Base-by-base conservation (phyloP, 2,888 invertebrate genomes). In the Drosophila meridionalis region DNA sequence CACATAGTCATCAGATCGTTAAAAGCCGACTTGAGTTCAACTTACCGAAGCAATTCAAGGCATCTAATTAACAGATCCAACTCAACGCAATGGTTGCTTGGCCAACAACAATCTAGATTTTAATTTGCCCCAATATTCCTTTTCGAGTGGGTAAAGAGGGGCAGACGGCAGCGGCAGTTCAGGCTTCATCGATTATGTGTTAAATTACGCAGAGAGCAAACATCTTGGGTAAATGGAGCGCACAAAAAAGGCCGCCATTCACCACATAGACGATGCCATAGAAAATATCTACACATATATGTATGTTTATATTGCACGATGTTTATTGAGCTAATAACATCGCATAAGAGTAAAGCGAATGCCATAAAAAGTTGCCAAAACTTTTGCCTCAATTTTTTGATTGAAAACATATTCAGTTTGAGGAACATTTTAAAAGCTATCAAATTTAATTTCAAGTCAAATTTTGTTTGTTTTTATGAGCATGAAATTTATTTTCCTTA, bases 161-260 rank as follows among this genome's bases (percentile, higher is more conserved):
- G n/a, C 1, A 2, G 30, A 6, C 8, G 50, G 4, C n/a, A 11
- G 28, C n/a, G 20, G 0, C 9, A 11, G 38, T 42, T 56, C 36
- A 75, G 50, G 78, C 57, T 73, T 69, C 73, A 86, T 89, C 83
- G 90, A 89, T 86, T 86, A 82, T 76, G 83, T 85, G 80, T 84
- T 86, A 82, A 89, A 85, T 87, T 89, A 87, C 86, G 62, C 83
- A 82, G 55, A 70, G 66, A 76, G 76, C 73, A 71, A 72, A 72
- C 80, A 84, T 55, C 71, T 80, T 80, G 69, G 70, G 64, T 26
- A 69, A 87, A 89, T 79, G 75, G 55, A 52, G 65, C 64, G 62
- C 63, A 76, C 61, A 70, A 76, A 69, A 75, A 59, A 56, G 50
- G 57, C 59, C 52, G 28, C 69, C 57, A 69, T 78, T 81, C 60